A percentile compares a stretch with the other conserved stretches of the same genome.
Evolutionary conservation across 2,888 invertebrate genomes (phyloP).

Genomic region (Seladonia tumulorum): DNA sequence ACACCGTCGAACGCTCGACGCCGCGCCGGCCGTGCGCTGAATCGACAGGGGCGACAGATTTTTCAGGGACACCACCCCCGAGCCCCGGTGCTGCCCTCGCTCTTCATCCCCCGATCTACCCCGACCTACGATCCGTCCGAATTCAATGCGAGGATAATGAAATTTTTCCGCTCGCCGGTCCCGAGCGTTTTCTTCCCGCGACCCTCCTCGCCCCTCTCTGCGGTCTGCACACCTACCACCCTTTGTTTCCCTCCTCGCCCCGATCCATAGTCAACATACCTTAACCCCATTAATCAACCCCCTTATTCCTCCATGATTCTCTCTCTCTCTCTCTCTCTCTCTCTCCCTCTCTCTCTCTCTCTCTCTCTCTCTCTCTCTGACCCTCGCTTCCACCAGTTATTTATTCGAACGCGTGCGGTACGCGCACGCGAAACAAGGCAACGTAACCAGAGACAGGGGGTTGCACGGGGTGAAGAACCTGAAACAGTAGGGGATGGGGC

Average conservation of each 20-base stretch:
- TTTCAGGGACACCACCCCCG: constrained; percentile 60
- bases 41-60: constrained; percentile 70
- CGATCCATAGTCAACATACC: constrained; percentile 12
- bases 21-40: constrained; percentile 56
- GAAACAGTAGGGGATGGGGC: neutral
- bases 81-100: neutral
- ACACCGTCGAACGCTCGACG: constrained; percentile 33
- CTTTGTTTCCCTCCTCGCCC: constrained; percentile 35
- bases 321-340: constrained; percentile 28
- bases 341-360: constrained; percentile 34
- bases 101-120: neutral
- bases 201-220: constrained; percentile 27
- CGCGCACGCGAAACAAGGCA: constrained; percentile 36
- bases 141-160: constrained; percentile 78
- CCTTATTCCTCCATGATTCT: constrained; percentile 24
- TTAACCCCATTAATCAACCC: neutral
- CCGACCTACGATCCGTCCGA: constrained; percentile 66
- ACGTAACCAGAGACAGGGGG: constrained; percentile 1
- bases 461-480: constrained; percentile 6
- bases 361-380: constrained; percentile 22
- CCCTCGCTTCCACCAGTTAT: constrained; percentile 49
- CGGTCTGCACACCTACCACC: constrained; percentile 11
- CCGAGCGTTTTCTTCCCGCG: constrained; percentile 46
- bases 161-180: constrained; percentile 76
- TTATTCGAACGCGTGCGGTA: constrained; percentile 53